Percentiles rank a stretch among this genome's conserved stretches.
These are phyloP conservation scores for Turnix velox DNA, from an alignment of 2,113 vertebrate genomes.

Conservation along the genomic window DNA sequence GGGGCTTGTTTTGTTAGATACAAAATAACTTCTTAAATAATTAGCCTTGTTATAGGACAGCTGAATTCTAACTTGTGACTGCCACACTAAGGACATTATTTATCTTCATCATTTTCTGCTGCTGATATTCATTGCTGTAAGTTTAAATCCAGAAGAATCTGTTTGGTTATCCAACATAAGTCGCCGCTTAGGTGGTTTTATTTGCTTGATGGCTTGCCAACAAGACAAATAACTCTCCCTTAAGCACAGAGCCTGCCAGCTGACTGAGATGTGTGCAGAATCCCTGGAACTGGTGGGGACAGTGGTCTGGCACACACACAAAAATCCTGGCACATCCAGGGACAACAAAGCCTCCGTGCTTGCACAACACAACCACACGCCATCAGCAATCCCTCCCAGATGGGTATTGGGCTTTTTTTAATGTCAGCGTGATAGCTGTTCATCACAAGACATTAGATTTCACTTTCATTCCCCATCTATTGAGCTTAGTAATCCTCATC, in stretches of 20 bases:
- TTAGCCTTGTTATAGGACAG: background rate
- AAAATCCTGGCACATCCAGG: background rate
- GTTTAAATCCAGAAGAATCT: background rate
- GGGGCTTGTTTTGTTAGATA: background rate
- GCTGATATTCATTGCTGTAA: background rate
- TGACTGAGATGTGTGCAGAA: background rate
- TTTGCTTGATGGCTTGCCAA: background rate
- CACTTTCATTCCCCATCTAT: background rate
- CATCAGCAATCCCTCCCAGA: background rate
- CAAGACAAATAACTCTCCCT: background rate
- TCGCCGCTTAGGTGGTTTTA: background rate
- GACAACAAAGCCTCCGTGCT: rapidly evolving
- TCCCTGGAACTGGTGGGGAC: rapidly evolving
- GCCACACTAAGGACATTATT: background rate
- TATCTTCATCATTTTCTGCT: background rate
- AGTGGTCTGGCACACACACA: background rate
- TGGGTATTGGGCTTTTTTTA: background rate
- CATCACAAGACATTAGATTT: background rate
- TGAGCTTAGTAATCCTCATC: background rate
- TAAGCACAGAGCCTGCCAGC: background rate
- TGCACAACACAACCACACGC: background rate
- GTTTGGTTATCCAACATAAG: background rate
- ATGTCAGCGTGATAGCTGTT: background rate
- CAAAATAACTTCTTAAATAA: background rate
- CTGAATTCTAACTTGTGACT: background rate